Conservation (phyloP, 2,113 vertebrate genomes). For the Anser cygnoides region DNA sequence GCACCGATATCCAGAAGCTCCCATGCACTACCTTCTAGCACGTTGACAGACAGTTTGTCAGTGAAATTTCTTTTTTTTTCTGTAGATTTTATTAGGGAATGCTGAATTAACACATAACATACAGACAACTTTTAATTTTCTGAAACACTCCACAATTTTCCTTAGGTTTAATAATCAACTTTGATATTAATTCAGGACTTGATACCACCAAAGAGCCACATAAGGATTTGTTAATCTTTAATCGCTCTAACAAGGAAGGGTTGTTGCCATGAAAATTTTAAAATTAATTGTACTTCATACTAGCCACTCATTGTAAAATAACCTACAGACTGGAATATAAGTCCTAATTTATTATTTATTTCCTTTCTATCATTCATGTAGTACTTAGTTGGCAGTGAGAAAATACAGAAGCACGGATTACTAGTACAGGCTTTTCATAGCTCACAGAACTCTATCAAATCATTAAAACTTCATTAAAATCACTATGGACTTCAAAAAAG, state of each 20-base stretch:
- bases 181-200: neutral
- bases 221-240: neutral
- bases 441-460: neutral
- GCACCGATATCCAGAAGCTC: neutral
- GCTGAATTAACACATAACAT: neutral
- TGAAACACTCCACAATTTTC: neutral
- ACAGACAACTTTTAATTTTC: neutral
- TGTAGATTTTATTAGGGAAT: neutral
- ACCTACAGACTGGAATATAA: neutral
- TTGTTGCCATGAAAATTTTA: neutral
- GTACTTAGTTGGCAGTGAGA: neutral
- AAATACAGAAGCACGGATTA: neutral
- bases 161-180: neutral
- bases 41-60: fast-evolving
- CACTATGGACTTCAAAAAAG: neutral
- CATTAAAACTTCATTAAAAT: neutral
- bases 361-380: neutral
- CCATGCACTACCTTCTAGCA: neutral
- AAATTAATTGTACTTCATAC: neutral
- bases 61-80: neutral
- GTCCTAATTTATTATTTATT: neutral
- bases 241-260: neutral
- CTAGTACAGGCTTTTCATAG: neutral
- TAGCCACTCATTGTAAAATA: neutral
- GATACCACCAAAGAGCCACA: neutral